Base-by-base conservation (phyloP, 2,113 vertebrate genomes). In the Scomber scombrus region DNA sequence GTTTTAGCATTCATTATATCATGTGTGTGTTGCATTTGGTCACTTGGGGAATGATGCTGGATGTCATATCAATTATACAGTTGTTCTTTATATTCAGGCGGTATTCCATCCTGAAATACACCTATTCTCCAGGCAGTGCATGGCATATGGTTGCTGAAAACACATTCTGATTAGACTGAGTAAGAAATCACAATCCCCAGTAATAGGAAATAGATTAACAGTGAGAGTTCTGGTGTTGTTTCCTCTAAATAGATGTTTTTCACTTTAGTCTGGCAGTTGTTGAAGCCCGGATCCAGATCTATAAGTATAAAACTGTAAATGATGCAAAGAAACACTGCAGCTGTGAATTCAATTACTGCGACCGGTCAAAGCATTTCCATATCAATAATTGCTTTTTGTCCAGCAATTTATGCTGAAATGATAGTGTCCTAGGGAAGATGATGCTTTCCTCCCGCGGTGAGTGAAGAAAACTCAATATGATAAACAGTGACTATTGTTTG, bases 371-470 rank as follows among this genome's bases (percentile, higher is more conserved):
- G 54, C 60, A 81, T 89, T 87, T 88, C 68, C 89, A 89, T 88
- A 78, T 91, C 51, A 85, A 85, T 87, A 85, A 88, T 90, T 92
- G 90, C 81, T 88, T 89, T 85, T 84, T 49, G 64, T 85, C 74
- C 55, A 54, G 67, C 55, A 81, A 80, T 79, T 56, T 75, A 68
- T 70, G 63, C 40, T 62, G 75, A 78, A 89, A 74, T 49, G 72
- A 85, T 85, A 75, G 82, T 74, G 77, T 82, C 75, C 46, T 63
- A 19, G 9, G 63, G 49, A 81, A 29, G 29, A 71, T 29, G 56
- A 23, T 63, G 45, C 68, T 81, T 75, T 45, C 61, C 51, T 18
- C 65, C 61, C 51, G 65, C 79, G 87, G 80, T 79, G 57, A 75
- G 51, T 56, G 73, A 82, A 58, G 64, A 85, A 89, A 89, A 90